These are phyloP conservation scores for Empidonax traillii DNA, from an alignment of 2,113 vertebrate genomes.

Conservation along the genomic window DNA sequence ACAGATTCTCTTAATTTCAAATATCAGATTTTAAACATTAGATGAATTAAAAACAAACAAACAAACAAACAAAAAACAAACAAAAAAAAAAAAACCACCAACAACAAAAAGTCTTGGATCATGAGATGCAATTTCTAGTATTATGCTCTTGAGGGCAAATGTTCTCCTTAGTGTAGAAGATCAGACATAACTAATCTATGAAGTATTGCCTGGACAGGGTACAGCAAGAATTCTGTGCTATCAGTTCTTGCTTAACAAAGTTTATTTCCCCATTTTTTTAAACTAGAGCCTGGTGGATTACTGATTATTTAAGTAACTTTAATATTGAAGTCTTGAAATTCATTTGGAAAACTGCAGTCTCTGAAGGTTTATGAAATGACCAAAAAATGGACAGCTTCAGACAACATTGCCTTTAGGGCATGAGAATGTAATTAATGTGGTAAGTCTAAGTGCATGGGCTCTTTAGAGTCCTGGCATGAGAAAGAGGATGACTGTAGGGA, in stretches of 20 bases:
- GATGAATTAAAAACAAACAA: background rate
- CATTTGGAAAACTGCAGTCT: conserved; percentile 24
- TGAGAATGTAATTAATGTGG: conserved; percentile 36
- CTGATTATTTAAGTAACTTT: conserved; percentile 28
- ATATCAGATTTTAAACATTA: background rate
- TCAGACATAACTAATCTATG: conserved; percentile 33
- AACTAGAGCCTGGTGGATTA: background rate
- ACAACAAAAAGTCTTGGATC: background rate
- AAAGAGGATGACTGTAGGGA: background rate
- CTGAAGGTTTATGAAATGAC: conserved; percentile 37
- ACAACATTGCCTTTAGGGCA: background rate
- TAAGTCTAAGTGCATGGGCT: background rate
- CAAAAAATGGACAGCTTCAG: background rate
- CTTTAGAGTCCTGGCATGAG: background rate
- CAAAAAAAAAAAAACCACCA: too few species aligned
- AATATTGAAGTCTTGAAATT: conserved; percentile 24
- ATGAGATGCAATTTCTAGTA: background rate
- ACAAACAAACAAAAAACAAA: too few species aligned
- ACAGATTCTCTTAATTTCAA: conserved; percentile 32
- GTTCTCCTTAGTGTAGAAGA: background rate
- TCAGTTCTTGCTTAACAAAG: conserved; percentile 11
- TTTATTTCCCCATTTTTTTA: conserved; percentile 35
- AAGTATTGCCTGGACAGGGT: conserved; percentile 29
- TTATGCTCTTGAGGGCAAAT: background rate
- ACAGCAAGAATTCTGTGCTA: conserved; percentile 7